Percentiles rank a stretch among this genome's conserved stretches.
These are phyloP conservation scores for Achlya flavicornis DNA, from an alignment of 2,888 invertebrate species.

Conservation along the genomic window DNA sequence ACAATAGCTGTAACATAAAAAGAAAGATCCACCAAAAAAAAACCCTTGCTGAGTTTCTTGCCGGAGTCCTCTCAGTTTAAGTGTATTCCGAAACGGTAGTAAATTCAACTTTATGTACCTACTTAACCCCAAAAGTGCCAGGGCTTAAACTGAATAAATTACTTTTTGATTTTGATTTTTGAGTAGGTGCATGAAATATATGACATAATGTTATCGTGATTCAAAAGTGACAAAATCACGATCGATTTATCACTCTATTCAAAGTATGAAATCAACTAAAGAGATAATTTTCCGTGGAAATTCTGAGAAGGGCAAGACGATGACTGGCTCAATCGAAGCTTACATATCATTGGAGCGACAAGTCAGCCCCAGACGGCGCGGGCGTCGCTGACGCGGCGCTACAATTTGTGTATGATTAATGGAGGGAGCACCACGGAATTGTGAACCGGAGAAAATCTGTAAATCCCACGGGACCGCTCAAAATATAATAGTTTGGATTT, in stretches of 20 bases:
- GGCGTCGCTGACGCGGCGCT: constrained; percentile 30
- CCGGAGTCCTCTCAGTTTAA: too few species aligned
- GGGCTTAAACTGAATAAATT: too few species aligned
- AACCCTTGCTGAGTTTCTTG: too few species aligned
- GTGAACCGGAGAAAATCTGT: constrained; percentile 44
- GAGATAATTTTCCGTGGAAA: constrained; percentile 46
- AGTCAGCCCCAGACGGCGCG: constrained; percentile 22
- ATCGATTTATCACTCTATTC: neutral
- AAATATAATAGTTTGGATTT: constrained; percentile 48
- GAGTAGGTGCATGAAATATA: too few species aligned
- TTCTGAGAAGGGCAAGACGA: constrained; percentile 44
- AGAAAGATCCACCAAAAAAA: too few species aligned
- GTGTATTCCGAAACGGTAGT: too few species aligned
- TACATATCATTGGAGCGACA: constrained; percentile 45
- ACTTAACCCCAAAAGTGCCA: too few species aligned
- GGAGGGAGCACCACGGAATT: constrained; percentile 32
- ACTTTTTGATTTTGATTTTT: too few species aligned
- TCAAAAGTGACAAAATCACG: neutral
- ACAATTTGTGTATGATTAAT: constrained; percentile 73
- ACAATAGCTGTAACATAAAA: too few species aligned
- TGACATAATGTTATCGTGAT: too few species aligned
- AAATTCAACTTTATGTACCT: too few species aligned
- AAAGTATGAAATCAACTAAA: neutral
- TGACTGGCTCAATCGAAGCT: constrained; percentile 72
- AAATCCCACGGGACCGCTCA: constrained; percentile 59